A percentile compares a stretch with the other conserved stretches of the same genome.
Evolutionary conservation across 1,140 invertebrate genomes (phyloP).

Genomic region (Nebria ingens): DNA sequence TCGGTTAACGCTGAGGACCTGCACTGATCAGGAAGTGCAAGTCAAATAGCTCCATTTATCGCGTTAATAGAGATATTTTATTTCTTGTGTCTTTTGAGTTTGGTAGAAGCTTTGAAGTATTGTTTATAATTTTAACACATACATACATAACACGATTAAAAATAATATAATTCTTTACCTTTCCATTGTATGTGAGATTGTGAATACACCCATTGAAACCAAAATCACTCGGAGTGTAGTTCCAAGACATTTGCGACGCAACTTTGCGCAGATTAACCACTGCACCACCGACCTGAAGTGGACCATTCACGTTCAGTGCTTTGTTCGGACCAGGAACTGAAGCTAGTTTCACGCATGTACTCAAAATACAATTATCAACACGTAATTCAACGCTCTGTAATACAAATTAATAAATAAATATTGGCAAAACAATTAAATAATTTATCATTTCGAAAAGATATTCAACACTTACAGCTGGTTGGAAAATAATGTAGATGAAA

Average conservation of each 20-base stretch:
- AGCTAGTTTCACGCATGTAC: conserved; percentile 57
- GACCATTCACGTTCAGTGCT: conserved; percentile 79
- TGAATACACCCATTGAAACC: conserved; percentile 77
- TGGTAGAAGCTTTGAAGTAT: no score
- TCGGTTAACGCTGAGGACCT: no score
- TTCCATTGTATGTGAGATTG: conserved; percentile 71
- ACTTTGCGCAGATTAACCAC: conserved; percentile 42
- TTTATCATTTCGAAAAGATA: conserved; percentile 12
- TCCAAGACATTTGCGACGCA: conserved; percentile 38
- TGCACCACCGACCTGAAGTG: conserved; percentile 77
- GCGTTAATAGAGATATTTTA: no score
- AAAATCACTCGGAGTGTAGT: conserved; percentile 49
- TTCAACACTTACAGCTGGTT: conserved; percentile 13
- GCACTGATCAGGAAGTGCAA: no score
- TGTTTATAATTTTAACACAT: no score
- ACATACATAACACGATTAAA: no score
- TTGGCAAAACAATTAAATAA: conserved; percentile 15
- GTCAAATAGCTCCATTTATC: no score
- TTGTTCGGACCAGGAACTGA: conserved; percentile 59
- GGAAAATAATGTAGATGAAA: conserved; percentile 58
- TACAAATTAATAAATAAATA: conserved; percentile 20
- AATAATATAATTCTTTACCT: conserved; percentile 36
- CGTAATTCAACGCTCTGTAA: conserved; percentile 56
- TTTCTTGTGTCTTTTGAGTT: no score
- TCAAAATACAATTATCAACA: conserved; percentile 62